phyloP scores from a whole-genome alignment of 2,888 invertebrate genomes.

The Tholera decimalis region DNA sequence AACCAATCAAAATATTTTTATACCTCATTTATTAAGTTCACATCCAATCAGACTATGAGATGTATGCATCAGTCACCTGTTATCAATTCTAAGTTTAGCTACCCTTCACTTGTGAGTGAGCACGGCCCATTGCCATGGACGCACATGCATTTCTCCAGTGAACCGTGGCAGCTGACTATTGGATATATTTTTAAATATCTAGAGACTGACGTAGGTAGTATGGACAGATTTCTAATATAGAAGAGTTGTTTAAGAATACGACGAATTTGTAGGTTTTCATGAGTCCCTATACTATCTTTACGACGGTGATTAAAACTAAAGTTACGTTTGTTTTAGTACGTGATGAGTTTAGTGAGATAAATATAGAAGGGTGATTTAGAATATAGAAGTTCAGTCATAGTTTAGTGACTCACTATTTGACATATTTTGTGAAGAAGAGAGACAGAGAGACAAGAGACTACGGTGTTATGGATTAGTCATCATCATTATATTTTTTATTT shows the following conservation, averaged over 20 bases:
- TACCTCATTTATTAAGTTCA: slow-evolving; percentile 10
- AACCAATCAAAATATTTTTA: too few species aligned
- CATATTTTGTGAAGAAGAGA: slow-evolving; percentile 9
- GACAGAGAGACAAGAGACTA: neutral
- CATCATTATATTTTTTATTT: neutral
- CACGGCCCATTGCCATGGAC: slow-evolving; percentile 34
- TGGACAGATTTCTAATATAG: slow-evolving; percentile 4
- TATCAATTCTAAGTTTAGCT: slow-evolving; percentile 37
- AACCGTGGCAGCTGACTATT: slow-evolving; percentile 34
- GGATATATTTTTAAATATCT: slow-evolving; percentile 31
- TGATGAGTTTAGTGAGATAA: neutral
- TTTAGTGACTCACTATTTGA: neutral
- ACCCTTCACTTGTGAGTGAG: slow-evolving; percentile 31
- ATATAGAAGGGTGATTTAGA: slow-evolving; percentile 29
- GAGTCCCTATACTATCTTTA: slow-evolving; percentile 19
- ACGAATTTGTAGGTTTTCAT: slow-evolving; percentile 19
- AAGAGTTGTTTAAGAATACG: slow-evolving; percentile 4
- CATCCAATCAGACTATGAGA: slow-evolving; percentile 3
- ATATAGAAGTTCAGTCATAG: neutral
- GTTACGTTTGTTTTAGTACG: slow-evolving; percentile 6
- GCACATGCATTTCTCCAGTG: slow-evolving; percentile 31
- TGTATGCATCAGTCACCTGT: neutral
- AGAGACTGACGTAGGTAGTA: neutral
- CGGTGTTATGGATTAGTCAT: neutral
- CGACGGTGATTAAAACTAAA: neutral